Evolutionary conservation across 2,888 invertebrate genomes (phyloP), one percentile per base, ranked within the genome.

Genomic region (Eristalinus sepulchralis): DNA sequence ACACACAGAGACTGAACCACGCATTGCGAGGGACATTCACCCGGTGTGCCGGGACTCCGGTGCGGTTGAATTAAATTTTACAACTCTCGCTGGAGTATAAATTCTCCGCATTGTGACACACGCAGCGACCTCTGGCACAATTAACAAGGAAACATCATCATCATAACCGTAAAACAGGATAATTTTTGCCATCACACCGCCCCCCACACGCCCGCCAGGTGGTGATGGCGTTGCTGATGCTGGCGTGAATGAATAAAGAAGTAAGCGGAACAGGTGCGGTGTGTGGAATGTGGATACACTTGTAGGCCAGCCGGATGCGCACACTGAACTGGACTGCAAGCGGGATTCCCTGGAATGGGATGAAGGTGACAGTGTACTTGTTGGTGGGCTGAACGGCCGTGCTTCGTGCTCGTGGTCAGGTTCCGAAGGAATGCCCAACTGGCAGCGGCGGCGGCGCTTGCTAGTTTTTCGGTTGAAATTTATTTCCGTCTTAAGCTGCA

Each of bases 131-230:
- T 83, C 83, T 86, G 71, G 83, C 82, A 86, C 86, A 86, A 86
- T 86, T 86, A 86, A 86, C 86, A 86, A 86, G 83, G 70, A 86
- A 86, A 86, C 86, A 83, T 86, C 86, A 86, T 86, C 83, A 86
- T 86, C 86, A 86, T 86, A 83, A 86, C 86, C 83, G 83, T 86
- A 86, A 86, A 86, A 79, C 73, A 75, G 83, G 78, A 83, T 83
- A 83, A 86, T 86, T 86, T 86, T 86, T 83, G 66, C 83, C 83
- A 75, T 75, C 83, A 75, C 83, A 86, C 78, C 78, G 83, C 83
- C 73, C 73, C 71, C 55, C 53, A n/a, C 67, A 68, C 24, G 20
- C 11, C 22, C 24, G 0, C 11, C 31, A 55, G 66, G 34, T 27
- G 39, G 34, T 57, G 39, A n/a, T 27, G 67, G 17, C 39, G 39